Evolutionary conservation across 2,888 invertebrate genomes (phyloP).

Genomic region (Dryocosmus kuriphilus): DNA sequence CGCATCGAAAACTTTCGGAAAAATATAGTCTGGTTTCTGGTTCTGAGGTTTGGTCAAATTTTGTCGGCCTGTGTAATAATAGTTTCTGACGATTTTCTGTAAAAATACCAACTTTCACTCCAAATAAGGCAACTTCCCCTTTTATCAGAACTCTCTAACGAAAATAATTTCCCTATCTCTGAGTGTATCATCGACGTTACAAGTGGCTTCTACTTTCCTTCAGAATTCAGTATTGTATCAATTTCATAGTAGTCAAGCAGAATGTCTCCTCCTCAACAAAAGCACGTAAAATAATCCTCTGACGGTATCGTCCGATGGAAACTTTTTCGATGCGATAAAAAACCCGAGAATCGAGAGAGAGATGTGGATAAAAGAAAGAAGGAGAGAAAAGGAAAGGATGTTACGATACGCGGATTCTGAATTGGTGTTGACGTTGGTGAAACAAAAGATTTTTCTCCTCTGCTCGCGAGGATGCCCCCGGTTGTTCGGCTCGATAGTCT

Average conservation of each 20-base stretch:
- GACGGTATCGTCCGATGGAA: slow-evolving; percentile 27
- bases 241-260: slow-evolving; percentile 10
- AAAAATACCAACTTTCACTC: not conserved
- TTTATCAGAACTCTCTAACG: not conserved
- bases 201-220: not conserved
- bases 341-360: slow-evolving; percentile 11
- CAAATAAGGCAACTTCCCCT: not conserved
- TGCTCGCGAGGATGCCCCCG: slow-evolving; percentile 57
- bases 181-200: not conserved
- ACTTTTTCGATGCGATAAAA: slow-evolving; percentile 35
- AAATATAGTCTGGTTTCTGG: too few species aligned
- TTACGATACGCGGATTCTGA: slow-evolving; percentile 52
- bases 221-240: not conserved
- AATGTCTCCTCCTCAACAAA: slow-evolving; percentile 17
- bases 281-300: slow-evolving; percentile 22
- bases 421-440: slow-evolving; percentile 59
- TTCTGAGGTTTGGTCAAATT: too few species aligned
- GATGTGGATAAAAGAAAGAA: slow-evolving; percentile 13
- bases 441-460: slow-evolving; percentile 68
- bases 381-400: slow-evolving; percentile 39
- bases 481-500: slow-evolving; percentile 65
- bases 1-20: too few species aligned
- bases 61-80: too few species aligned
- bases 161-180: not conserved
- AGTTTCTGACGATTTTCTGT: not conserved